These are phyloP conservation scores for Gopherus evgoodei DNA, from an alignment of 2,113 vertebrate genomes.

Conservation along the genomic window DNA sequence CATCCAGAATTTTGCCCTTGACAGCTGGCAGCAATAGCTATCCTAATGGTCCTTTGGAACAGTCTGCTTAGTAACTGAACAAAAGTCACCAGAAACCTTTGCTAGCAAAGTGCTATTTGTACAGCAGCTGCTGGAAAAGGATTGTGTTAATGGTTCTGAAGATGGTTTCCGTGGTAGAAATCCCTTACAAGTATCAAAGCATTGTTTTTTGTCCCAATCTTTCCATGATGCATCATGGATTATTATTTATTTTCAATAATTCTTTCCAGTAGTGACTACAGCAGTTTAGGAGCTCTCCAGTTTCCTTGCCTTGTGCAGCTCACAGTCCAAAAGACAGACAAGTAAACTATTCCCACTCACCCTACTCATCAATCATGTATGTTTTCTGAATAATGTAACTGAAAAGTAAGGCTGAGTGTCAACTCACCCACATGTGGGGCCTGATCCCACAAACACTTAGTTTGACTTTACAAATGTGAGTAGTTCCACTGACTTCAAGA, in stretches of 20 bases:
- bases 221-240: background rate
- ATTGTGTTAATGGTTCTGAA: background rate
- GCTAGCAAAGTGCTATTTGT: background rate
- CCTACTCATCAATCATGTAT: background rate
- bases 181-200: background rate
- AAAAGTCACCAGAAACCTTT: background rate
- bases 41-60: background rate
- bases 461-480: background rate
- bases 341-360: background rate
- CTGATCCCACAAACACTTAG: background rate
- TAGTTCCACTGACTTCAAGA: background rate
- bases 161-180: background rate
- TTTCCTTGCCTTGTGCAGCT: background rate
- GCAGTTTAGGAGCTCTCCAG: background rate
- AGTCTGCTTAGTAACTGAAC: background rate
- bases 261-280: background rate
- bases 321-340: background rate
- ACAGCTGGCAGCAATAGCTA: background rate
- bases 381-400: background rate
- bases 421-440: background rate
- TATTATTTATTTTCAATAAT: background rate
- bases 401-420: background rate
- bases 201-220: background rate
- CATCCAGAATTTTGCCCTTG: accelerated
- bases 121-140: background rate